A percentile compares a stretch with the other conserved stretches of the same genome.
These are phyloP conservation scores for Candidula unifasciata DNA, from an alignment of 2,888 invertebrate genomes.

Conservation along the genomic window DNA sequence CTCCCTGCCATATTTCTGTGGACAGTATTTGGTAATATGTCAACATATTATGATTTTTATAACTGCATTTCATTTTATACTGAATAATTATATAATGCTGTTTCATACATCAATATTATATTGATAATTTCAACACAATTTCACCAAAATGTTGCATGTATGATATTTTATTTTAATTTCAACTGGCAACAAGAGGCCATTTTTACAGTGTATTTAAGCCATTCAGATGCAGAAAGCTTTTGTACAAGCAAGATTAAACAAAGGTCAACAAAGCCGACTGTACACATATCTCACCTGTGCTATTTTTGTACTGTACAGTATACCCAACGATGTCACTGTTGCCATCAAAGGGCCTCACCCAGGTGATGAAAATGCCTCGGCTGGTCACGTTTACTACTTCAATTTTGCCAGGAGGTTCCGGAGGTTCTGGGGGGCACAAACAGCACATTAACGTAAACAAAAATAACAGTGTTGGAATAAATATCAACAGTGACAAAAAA, in stretches of 20 bases:
- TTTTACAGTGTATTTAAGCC: too few species aligned
- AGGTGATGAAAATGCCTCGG: conserved; percentile 89
- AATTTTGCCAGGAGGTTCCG: conserved; percentile 92
- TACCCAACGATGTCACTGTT: conserved; percentile 90
- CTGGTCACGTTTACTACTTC: conserved; percentile 91
- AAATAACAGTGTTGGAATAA: too few species aligned
- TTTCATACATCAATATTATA: too few species aligned
- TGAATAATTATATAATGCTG: too few species aligned
- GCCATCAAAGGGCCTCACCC: conserved; percentile 88
- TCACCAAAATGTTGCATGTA: too few species aligned
- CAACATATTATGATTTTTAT: not conserved
- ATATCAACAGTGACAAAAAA: too few species aligned
- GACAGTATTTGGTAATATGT: not conserved
- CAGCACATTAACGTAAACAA: not conserved
- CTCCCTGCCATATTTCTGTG: conserved; percentile 65
- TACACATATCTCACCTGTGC: conserved; percentile 77
- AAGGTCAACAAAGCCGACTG: not conserved
- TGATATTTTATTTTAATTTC: too few species aligned
- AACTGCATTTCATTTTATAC: too few species aligned
- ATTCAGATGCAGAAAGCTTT: too few species aligned
- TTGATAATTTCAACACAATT: too few species aligned
- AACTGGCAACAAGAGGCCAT: too few species aligned
- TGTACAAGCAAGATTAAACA: too few species aligned
- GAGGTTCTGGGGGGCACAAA: conserved; percentile 83
- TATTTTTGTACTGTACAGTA: conserved; percentile 92